Base-by-base conservation (phyloP, 2,113 vertebrate species). In the Oncorhynchus kisutch region DNA sequence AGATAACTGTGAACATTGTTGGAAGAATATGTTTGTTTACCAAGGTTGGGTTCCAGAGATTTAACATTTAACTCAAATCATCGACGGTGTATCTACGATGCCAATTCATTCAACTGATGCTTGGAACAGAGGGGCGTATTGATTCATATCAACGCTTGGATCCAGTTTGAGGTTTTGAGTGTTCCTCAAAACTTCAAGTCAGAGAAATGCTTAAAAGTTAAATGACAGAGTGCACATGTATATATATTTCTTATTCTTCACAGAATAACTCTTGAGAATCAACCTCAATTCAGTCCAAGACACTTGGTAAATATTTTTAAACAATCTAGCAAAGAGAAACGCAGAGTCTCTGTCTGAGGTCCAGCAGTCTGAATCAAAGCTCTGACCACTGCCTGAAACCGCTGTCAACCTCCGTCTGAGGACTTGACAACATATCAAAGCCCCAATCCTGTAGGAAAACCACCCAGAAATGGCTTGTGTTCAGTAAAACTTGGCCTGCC, bases 331-430 rank as follows among this genome's bases (percentile, higher is more conserved):
- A 14, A 72, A 80, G 70, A 90, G 85, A 86, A 78, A 79, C 79
- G 81, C 83, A 82, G 39, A 7, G 31, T 13, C 60, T 85, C n/a
- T 4, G 75, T 78, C 80, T 73, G 39, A 68, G 80, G 85, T 87
- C 82, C 83, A 84, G 87, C 86, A 27, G 82, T 85, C 81, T 87
- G 75, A 89, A 86, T 90, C 86, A 84, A 75, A 88, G 84, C 81
- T 76, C 85, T 81, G 86, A 85, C 86, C 82, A 85, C 87, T 81
- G 85, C 81, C 86, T 81, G 70, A 82, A 89, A 89, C 86, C 88
- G 81, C 86, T 81, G 85, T 89, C 89, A 88, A 66, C 86, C 77
- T 81, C 84, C 85, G 84, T 89, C 86, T 79, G 54, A 67, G 78
- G 77, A 85, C 81, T 59, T 85, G 77, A 88, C 84, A 82, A 25